phyloP scores from a whole-genome alignment of 2,888 invertebrate species.

The Hypena proboscidalis region DNA sequence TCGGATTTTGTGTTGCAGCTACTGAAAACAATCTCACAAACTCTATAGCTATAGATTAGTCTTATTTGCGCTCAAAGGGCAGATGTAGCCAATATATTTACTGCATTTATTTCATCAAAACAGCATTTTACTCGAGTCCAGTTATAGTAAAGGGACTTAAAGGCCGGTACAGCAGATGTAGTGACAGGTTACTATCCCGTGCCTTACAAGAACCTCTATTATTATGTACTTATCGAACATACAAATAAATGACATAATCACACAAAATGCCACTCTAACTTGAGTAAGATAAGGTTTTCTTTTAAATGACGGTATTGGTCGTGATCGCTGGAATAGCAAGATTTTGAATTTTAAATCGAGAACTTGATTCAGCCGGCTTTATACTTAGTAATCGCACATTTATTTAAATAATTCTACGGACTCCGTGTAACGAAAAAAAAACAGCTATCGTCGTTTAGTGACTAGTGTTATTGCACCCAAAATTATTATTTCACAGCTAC shows the following conservation, averaged over 20 bases:
- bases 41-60: no score
- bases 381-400: conserved; percentile 21
- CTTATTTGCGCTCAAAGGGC: no score
- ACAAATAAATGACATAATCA: conserved; percentile 13
- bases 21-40: no score
- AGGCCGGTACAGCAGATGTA: conserved; percentile 18
- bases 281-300: conserved; percentile 12
- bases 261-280: conserved; percentile 22
- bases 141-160: conserved; percentile 28
- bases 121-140: conserved; percentile 24
- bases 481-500: no score
- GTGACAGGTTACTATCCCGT: conserved; percentile 28
- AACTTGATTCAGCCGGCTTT: conserved; percentile 29
- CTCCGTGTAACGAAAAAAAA: conserved; percentile 5
- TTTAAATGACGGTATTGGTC: conserved; percentile 23
- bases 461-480: background rate
- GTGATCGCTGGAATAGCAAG: conserved; percentile 49
- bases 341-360: conserved; percentile 57
- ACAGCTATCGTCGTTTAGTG: background rate
- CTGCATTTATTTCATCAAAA: no score
- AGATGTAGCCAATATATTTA: no score
- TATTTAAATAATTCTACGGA: conserved; percentile 13
- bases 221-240: conserved; percentile 21
- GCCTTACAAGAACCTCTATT: conserved; percentile 14
- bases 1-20: no score